Base-by-base conservation (phyloP, 2,888 invertebrate genomes). In the Serrognathus titanus region DNA sequence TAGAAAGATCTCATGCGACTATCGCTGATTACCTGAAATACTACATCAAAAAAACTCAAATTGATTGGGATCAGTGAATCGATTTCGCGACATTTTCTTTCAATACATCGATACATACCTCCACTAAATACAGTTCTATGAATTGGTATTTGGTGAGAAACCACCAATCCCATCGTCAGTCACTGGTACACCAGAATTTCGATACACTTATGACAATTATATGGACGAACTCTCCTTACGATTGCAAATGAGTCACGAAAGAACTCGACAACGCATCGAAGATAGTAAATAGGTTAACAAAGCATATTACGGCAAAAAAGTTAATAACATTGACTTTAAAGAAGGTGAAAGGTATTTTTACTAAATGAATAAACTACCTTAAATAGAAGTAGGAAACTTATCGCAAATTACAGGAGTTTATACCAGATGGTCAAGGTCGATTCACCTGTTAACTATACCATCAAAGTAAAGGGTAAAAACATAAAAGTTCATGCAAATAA, bases 41-140 rank as follows among this genome's bases (percentile, higher is more conserved):
- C 51, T 71, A 62, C 53, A 68, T 71, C 2, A 65, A 66, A 9
- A 65, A 16, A 16, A 16, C 16, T 3, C 16, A 16, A 16, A 16
- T 3, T 3, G 16, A 73, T 53, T 75, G 74, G 72, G 70, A 73
- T 50, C 55, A 65, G 36, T 69, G 66, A 61, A 40, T 74, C 24
- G 55, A 61, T 7, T 67, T 66, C 43, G 66, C 69, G 0, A 65
- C 69, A 57, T 67, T 70, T 35, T 63, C 2, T 64, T 1, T 71
- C 66, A 50, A 69, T 69, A 16, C 7, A n/a, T 59, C 0, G 69
- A 72, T 56, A 54, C 60, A 7, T 58, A 65, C 16, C 2, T 16
- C 16, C 1, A 71, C 68, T 1, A 60, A 62, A 10, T 68, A 56
- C 35, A 58, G 63, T 2, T 68, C 8, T 61, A 63, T 41, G 65